Conservation (phyloP, 2,113 vertebrate species). For the Thermophis baileyi region DNA sequence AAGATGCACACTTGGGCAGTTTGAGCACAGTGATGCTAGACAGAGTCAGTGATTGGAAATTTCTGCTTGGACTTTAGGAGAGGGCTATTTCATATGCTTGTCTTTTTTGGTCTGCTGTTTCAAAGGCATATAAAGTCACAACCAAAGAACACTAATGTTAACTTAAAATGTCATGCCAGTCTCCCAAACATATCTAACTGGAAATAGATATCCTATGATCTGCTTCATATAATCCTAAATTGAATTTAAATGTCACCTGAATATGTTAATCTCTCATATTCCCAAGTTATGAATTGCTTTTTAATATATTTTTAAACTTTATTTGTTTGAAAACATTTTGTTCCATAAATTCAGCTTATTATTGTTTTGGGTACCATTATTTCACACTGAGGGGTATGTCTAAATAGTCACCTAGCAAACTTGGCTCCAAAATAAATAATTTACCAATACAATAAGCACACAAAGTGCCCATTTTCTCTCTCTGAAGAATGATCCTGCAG, state of each 20-base stretch:
- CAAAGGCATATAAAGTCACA: neutral
- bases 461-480: neutral
- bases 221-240: slow-evolving; percentile 11
- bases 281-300: neutral
- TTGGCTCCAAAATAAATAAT: neutral
- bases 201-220: neutral
- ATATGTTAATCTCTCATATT: neutral
- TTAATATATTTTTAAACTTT: neutral
- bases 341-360: neutral
- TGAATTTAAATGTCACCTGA: slow-evolving; percentile 2
- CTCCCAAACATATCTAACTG: slow-evolving; percentile 3
- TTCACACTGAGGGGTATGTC: neutral
- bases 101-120: neutral
- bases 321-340: neutral
- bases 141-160: neutral
- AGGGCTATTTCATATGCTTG: rapidly evolving
- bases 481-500: neutral
- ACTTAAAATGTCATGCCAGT: slow-evolving; percentile 11
- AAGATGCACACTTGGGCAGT: neutral
- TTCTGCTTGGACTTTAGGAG: neutral
- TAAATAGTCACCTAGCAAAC: neutral
- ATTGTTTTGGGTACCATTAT: neutral
- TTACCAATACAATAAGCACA: no score
- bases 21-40: neutral
- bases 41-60: slow-evolving; percentile 1